Conservation (phyloP, 2,113 vertebrate species). For the Hydrolagus affinis region DNA sequence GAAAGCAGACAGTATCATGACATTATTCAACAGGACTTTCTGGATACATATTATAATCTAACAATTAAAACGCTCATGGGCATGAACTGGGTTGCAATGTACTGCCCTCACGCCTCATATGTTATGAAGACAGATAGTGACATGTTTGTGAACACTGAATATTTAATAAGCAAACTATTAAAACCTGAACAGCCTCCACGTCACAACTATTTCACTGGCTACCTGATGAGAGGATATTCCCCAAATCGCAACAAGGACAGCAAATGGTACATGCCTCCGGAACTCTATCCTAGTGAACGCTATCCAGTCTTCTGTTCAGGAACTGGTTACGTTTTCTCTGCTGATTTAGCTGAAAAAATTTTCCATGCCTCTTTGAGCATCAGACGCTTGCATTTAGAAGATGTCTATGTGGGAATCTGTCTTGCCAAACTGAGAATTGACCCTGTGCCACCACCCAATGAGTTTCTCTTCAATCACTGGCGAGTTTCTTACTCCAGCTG, state of each 20-base stretch:
- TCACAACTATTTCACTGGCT: slow-evolving; percentile 84
- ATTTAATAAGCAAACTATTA: slow-evolving; percentile 82
- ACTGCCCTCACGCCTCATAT: slow-evolving; percentile 72
- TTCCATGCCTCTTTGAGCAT: slow-evolving; percentile 74
- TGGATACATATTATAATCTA: slow-evolving; percentile 88
- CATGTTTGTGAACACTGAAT: slow-evolving; percentile 94
- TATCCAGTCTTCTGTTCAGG: slow-evolving; percentile 96
- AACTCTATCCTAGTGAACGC: slow-evolving; percentile 74
- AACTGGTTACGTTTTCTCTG: slow-evolving; percentile 92
- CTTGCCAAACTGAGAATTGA: slow-evolving; percentile 80
- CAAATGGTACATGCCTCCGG: slow-evolving; percentile 92
- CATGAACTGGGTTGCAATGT: slow-evolving; percentile 87
- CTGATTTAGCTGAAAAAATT: slow-evolving; percentile 80
- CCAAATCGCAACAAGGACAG: slow-evolving; percentile 87
- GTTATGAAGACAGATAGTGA: slow-evolving; percentile 98
- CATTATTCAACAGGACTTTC: slow-evolving; percentile 88
- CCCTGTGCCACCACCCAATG: slow-evolving; percentile 77
- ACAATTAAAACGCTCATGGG: slow-evolving; percentile 96
- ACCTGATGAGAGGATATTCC: slow-evolving; percentile 78
- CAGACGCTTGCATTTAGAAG: slow-evolving; percentile 79
- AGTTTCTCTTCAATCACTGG: slow-evolving; percentile 95
- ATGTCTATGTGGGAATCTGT: slow-evolving; percentile 89
- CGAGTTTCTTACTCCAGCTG: slow-evolving; percentile 91
- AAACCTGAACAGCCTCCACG: slow-evolving; percentile 67
- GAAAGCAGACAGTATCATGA: slow-evolving; percentile 77